Evolutionary conservation across 2,888 invertebrate species (phyloP), one percentile per base, ranked within the genome.

Genomic region (Teleiodes luculella): DNA sequence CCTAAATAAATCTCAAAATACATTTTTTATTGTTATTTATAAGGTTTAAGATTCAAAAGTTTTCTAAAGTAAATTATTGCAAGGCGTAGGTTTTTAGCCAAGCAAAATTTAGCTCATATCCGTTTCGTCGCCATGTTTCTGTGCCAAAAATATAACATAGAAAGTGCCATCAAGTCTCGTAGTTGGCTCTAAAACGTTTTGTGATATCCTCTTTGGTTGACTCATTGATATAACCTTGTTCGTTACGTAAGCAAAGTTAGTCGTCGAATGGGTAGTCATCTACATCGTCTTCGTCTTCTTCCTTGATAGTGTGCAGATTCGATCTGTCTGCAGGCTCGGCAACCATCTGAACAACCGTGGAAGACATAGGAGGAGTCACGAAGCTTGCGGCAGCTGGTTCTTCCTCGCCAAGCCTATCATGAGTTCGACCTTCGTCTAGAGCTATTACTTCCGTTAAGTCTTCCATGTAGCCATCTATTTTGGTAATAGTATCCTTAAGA

Each of bases 381-480:
- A 7, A 33, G 16, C 16, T 14, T 1, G 11, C 46, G 10, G 14
- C 4, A 30, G 16, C 16, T 35, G 10, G 35, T 10, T 35, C 50
- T 1, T 64, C 61, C 5, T 76, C 76, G 1, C 74, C 77, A 5
- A 70, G 63, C 55, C 87, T 70, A 10, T 63, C 60, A 1, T 54
- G 58, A 10, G 83, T 74, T 43, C 87, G 71, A 3, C 74, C 70
- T 57, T 80, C 72, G 52, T 88, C 88, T 18, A 86, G 57, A n/a
- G 59, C 56, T 31, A 85, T 61, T 1, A 86, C 72, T 45, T 72
- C 68, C 0, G 67, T 57, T 3, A 87, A 57, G 39, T 87, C 87
- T 33, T 76, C 75, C 0, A 72, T 70, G 31, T 65, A 74, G 53
- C 79, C 76, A 52, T 85, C 81, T 13, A 84, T 76, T 1, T 71